Percentiles rank a stretch among this genome's conserved stretches.
Conservation (phyloP, 2,113 vertebrate genomes). For the Sinocyclocheilus rhinocerous region DNA sequence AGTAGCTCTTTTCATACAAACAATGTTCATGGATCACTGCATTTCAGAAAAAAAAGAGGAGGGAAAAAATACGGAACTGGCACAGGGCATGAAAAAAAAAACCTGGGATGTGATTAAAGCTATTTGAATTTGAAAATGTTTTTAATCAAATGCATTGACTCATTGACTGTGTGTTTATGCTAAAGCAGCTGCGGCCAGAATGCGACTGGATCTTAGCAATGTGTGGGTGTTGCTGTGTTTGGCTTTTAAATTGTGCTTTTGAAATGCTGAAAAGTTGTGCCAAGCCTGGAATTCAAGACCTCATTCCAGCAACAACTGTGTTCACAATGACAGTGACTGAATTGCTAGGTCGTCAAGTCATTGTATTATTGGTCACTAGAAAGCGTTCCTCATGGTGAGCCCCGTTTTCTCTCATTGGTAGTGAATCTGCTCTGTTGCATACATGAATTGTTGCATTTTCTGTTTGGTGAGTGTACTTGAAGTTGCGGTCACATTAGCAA, state of each 20-base stretch:
- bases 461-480: too few relatives aligned
- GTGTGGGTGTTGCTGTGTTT: conserved; percentile 26
- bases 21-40: conserved; percentile 21
- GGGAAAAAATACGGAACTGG: not conserved
- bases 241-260: not conserved
- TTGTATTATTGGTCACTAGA: not conserved
- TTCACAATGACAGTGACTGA: not conserved
- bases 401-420: too few relatives aligned
- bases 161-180: conserved; percentile 33
- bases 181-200: conserved; percentile 20
- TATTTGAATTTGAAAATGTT: conserved; percentile 42
- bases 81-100: not conserved
- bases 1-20: conserved; percentile 20
- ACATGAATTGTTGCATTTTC: too few relatives aligned
- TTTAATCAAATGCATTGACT: conserved; percentile 44
- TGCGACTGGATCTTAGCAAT: conserved; percentile 7
- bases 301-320: not conserved
- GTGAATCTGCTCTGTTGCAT: too few relatives aligned
- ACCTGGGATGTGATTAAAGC: conserved; percentile 1
- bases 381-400: not conserved
- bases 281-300: not conserved
- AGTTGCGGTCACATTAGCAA: too few relatives aligned
- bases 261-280: not conserved
- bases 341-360: not conserved
- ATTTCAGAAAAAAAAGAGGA: not conserved